Conservation (phyloP, 2,888 invertebrate genomes). For the Conchocele bisecta region DNA sequence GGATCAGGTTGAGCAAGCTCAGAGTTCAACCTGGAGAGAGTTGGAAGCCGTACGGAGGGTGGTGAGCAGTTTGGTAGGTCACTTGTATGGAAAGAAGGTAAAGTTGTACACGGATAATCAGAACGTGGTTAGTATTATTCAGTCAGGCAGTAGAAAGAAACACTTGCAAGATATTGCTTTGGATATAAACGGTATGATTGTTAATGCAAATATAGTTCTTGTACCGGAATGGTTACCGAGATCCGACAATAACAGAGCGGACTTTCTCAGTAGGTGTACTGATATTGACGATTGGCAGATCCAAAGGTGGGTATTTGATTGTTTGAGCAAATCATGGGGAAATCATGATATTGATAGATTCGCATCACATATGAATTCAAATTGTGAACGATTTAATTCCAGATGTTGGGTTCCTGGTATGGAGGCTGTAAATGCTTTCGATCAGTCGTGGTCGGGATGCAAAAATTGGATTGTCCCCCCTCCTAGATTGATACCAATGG, state of each 20-base stretch:
- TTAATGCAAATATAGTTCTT: constrained; percentile 20
- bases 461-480: constrained; percentile 54
- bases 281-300: constrained; percentile 57
- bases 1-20: constrained; percentile 24
- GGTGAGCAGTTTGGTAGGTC: constrained; percentile 7
- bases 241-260: constrained; percentile 35
- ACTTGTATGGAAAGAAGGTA: constrained; percentile 10
- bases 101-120: constrained; percentile 13
- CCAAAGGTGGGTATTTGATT: constrained; percentile 29
- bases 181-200: constrained; percentile 28
- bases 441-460: constrained; percentile 12
- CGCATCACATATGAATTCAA: constrained; percentile 44
- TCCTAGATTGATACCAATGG: constrained; percentile 6
- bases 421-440: constrained; percentile 38
- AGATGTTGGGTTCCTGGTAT: constrained; percentile 40
- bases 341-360: constrained; percentile 46
- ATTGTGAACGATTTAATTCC: constrained; percentile 50
- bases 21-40: constrained; percentile 55
- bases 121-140: constrained; percentile 6
- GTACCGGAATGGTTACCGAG: constrained; percentile 48
- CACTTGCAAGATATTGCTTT: constrained; percentile 43
- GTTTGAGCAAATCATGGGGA: constrained; percentile 39
- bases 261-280: constrained; percentile 38
- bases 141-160: constrained; percentile 3
- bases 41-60: constrained; percentile 39